These are phyloP conservation scores for Mesoligia furuncula DNA, from an alignment of 2,888 invertebrate genomes.

Conservation along the genomic window DNA sequence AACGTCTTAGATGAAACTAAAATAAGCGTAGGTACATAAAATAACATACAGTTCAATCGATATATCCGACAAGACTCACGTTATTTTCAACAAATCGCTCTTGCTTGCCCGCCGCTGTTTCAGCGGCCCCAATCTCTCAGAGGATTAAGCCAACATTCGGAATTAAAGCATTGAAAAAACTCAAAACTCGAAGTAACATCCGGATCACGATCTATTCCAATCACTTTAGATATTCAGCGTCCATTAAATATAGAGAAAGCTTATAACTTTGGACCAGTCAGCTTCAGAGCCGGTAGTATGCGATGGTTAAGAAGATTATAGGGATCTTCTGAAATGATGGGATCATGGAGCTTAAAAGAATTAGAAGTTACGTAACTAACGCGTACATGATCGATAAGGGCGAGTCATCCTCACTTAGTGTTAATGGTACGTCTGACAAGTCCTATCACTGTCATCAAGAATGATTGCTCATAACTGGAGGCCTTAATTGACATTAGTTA, in stretches of 20 bases:
- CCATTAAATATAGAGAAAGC: constrained; percentile 60
- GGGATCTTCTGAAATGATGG: constrained; percentile 6
- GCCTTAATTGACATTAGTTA: neutral
- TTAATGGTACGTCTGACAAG: neutral
- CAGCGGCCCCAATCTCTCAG: constrained; percentile 37
- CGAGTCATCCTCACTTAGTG: neutral
- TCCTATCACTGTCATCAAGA: neutral
- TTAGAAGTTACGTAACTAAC: neutral
- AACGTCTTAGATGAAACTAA: neutral
- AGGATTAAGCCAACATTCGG: constrained; percentile 61
- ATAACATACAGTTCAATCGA: neutral
- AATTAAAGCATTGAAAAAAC: constrained; percentile 55
- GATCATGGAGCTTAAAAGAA: neutral
- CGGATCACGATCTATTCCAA: constrained; percentile 61
- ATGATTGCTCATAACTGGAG: neutral
- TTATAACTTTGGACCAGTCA: constrained; percentile 29
- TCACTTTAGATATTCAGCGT: constrained; percentile 44
- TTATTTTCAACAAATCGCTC: neutral
- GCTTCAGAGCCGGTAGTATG: constrained; percentile 10
- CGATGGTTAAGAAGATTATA: constrained; percentile 21
- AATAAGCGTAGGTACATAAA: neutral
- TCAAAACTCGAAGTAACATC: constrained; percentile 47
- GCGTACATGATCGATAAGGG: neutral
- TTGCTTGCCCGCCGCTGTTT: constrained; percentile 7
- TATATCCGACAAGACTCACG: rapidly evolving